Conservation (phyloP, 2,113 vertebrate genomes). For the Sylvilagus bachmani region DNA sequence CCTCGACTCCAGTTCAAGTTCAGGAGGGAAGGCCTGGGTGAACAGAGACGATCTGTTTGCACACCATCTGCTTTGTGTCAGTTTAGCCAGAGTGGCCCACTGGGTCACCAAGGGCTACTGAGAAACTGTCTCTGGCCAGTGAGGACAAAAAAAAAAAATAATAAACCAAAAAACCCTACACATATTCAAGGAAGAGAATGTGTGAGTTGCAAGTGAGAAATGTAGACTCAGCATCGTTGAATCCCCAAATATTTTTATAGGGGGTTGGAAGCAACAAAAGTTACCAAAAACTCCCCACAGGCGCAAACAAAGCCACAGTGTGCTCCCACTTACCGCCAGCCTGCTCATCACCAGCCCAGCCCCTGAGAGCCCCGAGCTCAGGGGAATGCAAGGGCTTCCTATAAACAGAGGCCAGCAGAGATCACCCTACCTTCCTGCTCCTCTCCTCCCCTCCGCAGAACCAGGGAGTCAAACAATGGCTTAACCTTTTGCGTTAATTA, state of each 20-base stretch:
- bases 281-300: constrained; percentile 74
- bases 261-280: neutral
- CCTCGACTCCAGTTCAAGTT: neutral
- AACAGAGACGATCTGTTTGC: neutral
- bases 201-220: constrained; percentile 43
- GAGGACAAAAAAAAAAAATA: constrained; percentile 1
- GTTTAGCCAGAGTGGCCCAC: neutral
- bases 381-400: constrained; percentile 70
- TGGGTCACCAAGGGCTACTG: constrained; percentile 62
- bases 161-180: neutral
- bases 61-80: constrained; percentile 66
- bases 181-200: constrained; percentile 43
- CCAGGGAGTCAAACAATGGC: constrained; percentile 80
- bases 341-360: constrained; percentile 49
- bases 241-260: constrained; percentile 77
- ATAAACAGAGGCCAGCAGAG: constrained; percentile 75
- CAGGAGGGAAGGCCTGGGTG: neutral
- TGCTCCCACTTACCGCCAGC: constrained; percentile 71
- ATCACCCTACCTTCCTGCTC: constrained; percentile 76
- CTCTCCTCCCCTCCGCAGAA: constrained; percentile 49
- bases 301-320: constrained; percentile 71
- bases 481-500: constrained; percentile 83
- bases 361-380: constrained; percentile 34
- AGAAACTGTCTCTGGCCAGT: constrained; percentile 53
- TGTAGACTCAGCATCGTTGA: constrained; percentile 59